A percentile compares a stretch with the other conserved stretches of the same genome.
phyloP scores from a whole-genome alignment of 2,113 vertebrate species.

The Melanerpes aurifrons region DNA sequence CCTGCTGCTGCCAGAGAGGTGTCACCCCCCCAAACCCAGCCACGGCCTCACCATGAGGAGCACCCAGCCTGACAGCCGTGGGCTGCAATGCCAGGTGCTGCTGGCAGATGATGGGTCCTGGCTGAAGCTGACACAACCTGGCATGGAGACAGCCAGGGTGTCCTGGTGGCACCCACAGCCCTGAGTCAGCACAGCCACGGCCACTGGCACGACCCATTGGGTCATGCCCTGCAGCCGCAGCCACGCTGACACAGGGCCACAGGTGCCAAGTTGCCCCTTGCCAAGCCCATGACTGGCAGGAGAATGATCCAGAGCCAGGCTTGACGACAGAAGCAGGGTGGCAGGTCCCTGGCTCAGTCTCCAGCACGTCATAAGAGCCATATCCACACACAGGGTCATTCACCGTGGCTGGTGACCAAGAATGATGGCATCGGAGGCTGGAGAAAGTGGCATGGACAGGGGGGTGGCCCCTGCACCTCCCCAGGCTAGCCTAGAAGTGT shows the following conservation, averaged over 20 bases:
- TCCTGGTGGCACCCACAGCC: background rate
- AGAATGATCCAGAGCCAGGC: background rate
- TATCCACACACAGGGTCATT: fast-evolving
- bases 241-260: background rate
- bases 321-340: background rate
- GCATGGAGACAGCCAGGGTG: background rate
- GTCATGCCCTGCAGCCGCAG: background rate
- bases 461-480: background rate
- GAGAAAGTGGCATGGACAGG: fast-evolving
- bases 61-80: fast-evolving
- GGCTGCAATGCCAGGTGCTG: background rate
- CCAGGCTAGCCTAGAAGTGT: background rate
- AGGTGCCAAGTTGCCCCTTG: constrained; percentile 23
- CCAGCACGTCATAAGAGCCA: background rate
- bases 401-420: fast-evolving
- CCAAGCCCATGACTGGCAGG: background rate
- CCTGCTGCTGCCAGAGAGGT: background rate
- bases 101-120: background rate
- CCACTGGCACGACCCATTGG: background rate
- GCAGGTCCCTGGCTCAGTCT: background rate
- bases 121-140: background rate
- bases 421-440: fast-evolving
- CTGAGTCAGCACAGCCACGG: background rate
- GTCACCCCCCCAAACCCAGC: background rate
- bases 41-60: fast-evolving